These are phyloP conservation scores for Phenacoccus solenopsis DNA, from an alignment of 1,140 invertebrate species.

Conservation along the genomic window DNA sequence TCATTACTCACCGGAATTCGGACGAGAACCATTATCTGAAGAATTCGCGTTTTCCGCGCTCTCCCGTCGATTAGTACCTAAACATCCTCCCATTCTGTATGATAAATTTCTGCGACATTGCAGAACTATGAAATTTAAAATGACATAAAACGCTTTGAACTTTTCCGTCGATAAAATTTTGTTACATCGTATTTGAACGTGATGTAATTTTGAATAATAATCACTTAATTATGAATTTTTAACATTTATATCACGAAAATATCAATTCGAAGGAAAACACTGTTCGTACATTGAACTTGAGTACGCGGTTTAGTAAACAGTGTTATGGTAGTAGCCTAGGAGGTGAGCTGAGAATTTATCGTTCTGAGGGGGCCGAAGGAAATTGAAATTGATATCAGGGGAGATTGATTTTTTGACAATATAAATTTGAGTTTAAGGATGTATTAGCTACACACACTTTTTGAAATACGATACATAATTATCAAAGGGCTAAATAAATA, in stretches of 20 bases:
- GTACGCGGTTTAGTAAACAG: background rate
- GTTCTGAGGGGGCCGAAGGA: too few species aligned
- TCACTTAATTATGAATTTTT: background rate
- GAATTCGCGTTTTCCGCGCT: conserved; percentile 62
- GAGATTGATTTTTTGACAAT: too few species aligned
- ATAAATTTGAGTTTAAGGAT: too few species aligned
- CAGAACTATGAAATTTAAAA: conserved; percentile 27
- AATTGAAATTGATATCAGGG: too few species aligned
- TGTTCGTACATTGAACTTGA: background rate
- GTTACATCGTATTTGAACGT: background rate
- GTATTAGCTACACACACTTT: too few species aligned
- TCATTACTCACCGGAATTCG: conserved; percentile 54
- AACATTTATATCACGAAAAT: background rate
- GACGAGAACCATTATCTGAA: conserved; percentile 58
- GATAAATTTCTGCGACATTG: conserved; percentile 38
- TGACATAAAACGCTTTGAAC: too few species aligned
- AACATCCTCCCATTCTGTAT: conserved; percentile 66
- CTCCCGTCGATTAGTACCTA: conserved; percentile 63
- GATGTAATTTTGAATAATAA: background rate
- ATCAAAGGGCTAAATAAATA: too few species aligned
- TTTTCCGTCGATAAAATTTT: too few species aligned
- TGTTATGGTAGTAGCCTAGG: background rate
- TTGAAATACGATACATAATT: too few species aligned
- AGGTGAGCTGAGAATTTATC: too few species aligned
- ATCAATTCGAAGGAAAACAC: background rate